Evolutionary conservation across 2,797 vertebrate genomes (phyloP).

Genomic region (Rhincodon typus): DNA sequence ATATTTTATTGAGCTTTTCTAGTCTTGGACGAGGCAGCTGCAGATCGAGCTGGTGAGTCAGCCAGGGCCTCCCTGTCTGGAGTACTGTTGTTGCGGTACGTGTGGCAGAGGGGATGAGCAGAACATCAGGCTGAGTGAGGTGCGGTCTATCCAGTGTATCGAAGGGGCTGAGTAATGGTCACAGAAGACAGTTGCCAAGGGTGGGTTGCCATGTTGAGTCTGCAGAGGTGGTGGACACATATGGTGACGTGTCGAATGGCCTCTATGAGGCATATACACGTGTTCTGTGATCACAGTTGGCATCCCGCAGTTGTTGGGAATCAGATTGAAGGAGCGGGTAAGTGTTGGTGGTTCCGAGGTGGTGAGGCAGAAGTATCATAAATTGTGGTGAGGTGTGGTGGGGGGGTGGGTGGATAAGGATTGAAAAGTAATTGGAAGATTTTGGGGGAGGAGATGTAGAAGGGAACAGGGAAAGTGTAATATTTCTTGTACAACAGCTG

Average conservation of each 20-base stretch:
- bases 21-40: neutral
- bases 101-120: neutral
- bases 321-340: neutral
- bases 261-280: neutral
- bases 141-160: too few species aligned
- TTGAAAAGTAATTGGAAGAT: neutral
- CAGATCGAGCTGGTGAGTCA: neutral
- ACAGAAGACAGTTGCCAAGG: neutral
- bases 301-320: neutral
- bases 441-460: neutral
- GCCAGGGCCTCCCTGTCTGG: neutral
- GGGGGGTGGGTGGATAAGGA: neutral
- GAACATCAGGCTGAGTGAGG: neutral
- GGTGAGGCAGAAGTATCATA: neutral
- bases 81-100: neutral
- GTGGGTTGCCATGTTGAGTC: neutral
- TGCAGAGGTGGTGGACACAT: neutral
- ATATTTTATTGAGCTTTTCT: neutral
- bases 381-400: neutral
- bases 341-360: neutral
- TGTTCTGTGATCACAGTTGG: neutral
- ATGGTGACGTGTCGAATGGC: neutral
- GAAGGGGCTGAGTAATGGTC: neutral
- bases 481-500: neutral
- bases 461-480: neutral